Evolutionary conservation across 2,113 vertebrate genomes (phyloP).

Genomic region (Oreochromis tanganicae): DNA sequence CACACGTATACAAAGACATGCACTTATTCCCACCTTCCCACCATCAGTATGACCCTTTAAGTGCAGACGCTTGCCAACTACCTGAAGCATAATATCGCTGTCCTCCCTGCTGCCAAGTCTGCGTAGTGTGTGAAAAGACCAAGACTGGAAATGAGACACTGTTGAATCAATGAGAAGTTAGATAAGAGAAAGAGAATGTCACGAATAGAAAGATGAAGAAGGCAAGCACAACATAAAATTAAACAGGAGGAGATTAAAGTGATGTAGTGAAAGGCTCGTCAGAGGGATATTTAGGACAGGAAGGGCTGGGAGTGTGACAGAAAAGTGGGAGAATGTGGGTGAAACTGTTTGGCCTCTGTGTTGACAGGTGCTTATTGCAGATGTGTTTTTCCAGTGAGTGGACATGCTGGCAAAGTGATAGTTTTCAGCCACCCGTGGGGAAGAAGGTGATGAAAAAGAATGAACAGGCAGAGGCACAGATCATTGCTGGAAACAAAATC

Average conservation of each 20-base stretch:
- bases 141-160: neutral
- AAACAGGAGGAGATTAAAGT: neutral
- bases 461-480: neutral
- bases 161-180: neutral
- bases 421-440: neutral
- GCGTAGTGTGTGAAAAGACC: neutral
- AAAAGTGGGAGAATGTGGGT: neutral
- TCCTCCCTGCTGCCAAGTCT: neutral
- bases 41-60: neutral
- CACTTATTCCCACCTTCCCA: neutral
- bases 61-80: neutral
- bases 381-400: conserved; percentile 24
- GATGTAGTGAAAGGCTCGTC: neutral
- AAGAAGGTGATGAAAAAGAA: neutral
- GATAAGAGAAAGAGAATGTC: neutral
- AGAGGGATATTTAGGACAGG: neutral
- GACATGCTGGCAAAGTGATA: neutral
- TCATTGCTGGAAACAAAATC: neutral
- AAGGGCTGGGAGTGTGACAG: neutral
- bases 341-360: conserved; percentile 1
- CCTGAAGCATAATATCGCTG: neutral
- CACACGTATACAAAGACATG: neutral
- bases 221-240: neutral
- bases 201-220: neutral
- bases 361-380: conserved; percentile 26